These are phyloP conservation scores for Orchestia grillus DNA, from an alignment of 1,140 invertebrate genomes.

Conservation along the genomic window DNA sequence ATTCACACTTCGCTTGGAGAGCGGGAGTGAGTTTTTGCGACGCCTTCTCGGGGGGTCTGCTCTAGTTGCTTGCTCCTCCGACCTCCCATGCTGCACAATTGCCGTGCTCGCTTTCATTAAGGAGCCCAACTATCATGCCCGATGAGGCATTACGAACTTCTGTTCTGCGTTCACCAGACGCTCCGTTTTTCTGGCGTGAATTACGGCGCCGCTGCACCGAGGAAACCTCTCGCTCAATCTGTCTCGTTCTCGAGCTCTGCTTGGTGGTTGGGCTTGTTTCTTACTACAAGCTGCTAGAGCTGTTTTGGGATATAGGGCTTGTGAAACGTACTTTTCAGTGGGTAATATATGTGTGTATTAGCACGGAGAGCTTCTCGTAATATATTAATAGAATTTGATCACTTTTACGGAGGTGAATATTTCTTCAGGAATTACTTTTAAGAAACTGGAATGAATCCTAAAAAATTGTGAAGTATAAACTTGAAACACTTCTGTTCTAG, in stretches of 20 bases:
- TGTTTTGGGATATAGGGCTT: neutral
- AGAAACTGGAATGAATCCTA: no score
- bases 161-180: neutral
- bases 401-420: no score
- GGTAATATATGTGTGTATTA: no score
- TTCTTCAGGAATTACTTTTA: no score
- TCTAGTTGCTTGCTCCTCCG: neutral
- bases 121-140: neutral
- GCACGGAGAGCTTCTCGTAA: no score
- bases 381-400: no score
- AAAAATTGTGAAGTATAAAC: no score
- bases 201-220: neutral
- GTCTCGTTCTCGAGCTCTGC: neutral
- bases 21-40: neutral
- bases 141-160: neutral
- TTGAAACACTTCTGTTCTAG: no score
- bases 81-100: slow-evolving; percentile 33
- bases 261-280: neutral
- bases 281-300: neutral
- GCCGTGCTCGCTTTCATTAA: neutral
- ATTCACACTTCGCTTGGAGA: neutral
- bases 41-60: neutral
- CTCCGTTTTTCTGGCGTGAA: neutral
- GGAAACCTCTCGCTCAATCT: neutral
- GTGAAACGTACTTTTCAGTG: neutral